Evolutionary conservation across 2,113 vertebrate genomes (phyloP).

Genomic region (Ptyas mucosa): DNA sequence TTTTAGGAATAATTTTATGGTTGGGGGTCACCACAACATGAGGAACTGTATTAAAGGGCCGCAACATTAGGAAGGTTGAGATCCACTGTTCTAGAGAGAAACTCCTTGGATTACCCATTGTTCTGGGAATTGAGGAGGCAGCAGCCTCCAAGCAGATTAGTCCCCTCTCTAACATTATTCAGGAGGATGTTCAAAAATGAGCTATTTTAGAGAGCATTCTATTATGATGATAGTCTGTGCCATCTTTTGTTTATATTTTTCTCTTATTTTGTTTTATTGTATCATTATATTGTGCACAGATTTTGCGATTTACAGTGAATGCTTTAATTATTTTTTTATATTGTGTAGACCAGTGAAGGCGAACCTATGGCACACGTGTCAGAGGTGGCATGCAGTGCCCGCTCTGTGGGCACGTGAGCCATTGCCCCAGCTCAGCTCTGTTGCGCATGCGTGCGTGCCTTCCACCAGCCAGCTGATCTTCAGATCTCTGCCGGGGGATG

Average conservation of each 20-base stretch:
- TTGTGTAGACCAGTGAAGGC: not conserved
- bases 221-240: not conserved
- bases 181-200: not conserved
- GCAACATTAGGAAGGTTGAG: no score
- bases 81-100: not conserved
- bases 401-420: no score
- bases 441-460: fast-evolving
- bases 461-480: no score
- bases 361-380: no score
- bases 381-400: no score
- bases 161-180: not conserved
- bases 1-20: no score
- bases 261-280: not conserved
- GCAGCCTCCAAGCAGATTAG: not conserved
- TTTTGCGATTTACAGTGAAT: not conserved
- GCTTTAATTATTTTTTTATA: not conserved
- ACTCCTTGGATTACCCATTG: not conserved
- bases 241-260: not conserved
- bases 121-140: not conserved
- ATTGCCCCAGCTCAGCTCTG: no score
- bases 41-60: no score
- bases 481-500: no score
- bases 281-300: not conserved
- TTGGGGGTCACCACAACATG: no score
- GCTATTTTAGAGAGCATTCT: not conserved